These are phyloP conservation scores for Hylomyscus alleni DNA, from an alignment of 2,797 vertebrate genomes.

Conservation along the genomic window DNA sequence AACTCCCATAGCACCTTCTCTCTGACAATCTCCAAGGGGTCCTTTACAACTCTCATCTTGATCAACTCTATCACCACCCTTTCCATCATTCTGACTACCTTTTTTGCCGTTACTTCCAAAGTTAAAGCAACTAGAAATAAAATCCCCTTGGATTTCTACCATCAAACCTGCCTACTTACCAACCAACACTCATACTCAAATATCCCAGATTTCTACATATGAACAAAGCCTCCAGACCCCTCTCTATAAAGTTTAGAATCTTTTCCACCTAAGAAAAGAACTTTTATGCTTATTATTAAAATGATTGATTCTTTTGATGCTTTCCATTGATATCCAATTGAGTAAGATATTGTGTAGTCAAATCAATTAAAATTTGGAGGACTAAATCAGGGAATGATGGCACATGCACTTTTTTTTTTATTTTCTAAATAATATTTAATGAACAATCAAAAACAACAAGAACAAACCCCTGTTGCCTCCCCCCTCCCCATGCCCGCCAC, in stretches of 20 bases:
- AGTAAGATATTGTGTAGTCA: background rate
- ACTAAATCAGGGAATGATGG: background rate
- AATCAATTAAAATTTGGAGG: background rate
- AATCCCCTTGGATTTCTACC: background rate
- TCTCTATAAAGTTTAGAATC: background rate
- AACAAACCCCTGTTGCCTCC: too few species aligned
- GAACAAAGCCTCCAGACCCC: background rate
- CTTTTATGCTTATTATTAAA: background rate
- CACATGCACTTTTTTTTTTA: background rate
- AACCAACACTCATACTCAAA: background rate
- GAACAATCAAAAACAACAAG: too few species aligned
- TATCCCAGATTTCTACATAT: background rate
- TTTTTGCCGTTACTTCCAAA: background rate
- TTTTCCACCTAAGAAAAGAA: background rate
- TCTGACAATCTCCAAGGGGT: background rate
- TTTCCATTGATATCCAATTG: background rate
- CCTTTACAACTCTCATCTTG: constrained; percentile 15
- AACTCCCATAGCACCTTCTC: background rate
- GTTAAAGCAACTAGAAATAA: background rate
- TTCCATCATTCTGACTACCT: background rate
- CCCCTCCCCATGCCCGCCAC: too few species aligned
- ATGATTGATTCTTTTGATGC: background rate
- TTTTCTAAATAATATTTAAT: too few species aligned
- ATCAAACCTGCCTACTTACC: background rate
- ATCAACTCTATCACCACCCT: background rate